Evolutionary conservation across 2,113 vertebrate species (phyloP), one percentile per base, ranked within the genome.

Genomic region (Phrynosoma platyrhinos): DNA sequence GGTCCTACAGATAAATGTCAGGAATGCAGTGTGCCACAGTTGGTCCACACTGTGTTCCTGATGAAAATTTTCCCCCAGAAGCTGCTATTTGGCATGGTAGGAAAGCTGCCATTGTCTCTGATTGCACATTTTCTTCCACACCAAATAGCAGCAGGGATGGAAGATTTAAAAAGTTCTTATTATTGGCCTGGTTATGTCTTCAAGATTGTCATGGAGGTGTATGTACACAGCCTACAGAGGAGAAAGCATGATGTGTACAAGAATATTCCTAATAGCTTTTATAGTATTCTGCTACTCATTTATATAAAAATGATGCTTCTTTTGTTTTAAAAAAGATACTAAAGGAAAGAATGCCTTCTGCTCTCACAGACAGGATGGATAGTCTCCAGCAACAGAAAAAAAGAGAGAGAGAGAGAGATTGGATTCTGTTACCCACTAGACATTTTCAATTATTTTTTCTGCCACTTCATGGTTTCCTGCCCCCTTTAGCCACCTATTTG

Each of bases 311-410:
- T 79, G 53, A 80, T 9, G 47, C 68, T 85, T 75, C 42, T 13
- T 91, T 79, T 92, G 81, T 85, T 47, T 89, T 72, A 91, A 74
- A 18, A 64, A 14, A 52, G 2, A 89, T 1, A 2, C 2, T 85
- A 10, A 1, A 62, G 12, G 55, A 71, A 58, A n/a, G 52, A 69
- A 47, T 81, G n/a, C 27, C 93, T 87, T 91, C 55, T 75, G 47
- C 16, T 83, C 89, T 75, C 72, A 53, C 23, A 89, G 36, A 76
- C 6, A 2, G 12, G 42, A 66, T 88, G 69, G 69, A 92, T 94
- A 89, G 71, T 3, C 87, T 87, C 1, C 2, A 23, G 3, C 80
- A 81, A 92, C 2, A 20, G 3, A 1, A 6, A 1, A 6, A 9
- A 5, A 6, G 25, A 53, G 23, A 4, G 47, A 21, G 3, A 12